Percentiles rank a stretch among this genome's conserved stretches.
phyloP scores from a whole-genome alignment of 2,113 vertebrate genomes.

The rabbit (Oryctolagus cuniculus) region DNA sequence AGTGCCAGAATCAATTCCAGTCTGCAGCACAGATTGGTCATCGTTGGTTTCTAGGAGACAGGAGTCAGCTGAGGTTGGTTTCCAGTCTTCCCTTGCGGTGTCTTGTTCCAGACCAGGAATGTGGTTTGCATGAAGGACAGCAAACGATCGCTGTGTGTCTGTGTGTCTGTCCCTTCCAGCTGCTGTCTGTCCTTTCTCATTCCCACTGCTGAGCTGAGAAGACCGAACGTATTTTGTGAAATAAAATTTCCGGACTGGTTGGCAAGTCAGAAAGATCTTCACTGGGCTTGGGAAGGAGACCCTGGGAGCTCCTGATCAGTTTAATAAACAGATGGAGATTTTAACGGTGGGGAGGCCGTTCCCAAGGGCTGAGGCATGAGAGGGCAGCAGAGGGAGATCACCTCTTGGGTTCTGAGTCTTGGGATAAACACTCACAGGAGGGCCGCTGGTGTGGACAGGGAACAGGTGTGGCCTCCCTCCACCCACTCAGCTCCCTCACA shows the following conservation, averaged over 20 bases:
- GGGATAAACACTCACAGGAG: background rate
- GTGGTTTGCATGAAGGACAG: background rate
- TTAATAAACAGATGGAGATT: background rate
- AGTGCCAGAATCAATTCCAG: background rate
- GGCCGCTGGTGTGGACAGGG: background rate
- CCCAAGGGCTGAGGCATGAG: constrained; percentile 32
- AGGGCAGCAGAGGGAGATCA: background rate
- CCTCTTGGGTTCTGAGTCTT: constrained; percentile 20
- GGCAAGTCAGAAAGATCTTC: background rate
- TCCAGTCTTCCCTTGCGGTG: background rate
- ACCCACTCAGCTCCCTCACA: background rate
- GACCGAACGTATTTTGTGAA: background rate
- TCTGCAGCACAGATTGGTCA: background rate
- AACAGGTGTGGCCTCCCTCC: background rate
- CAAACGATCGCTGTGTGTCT: background rate
- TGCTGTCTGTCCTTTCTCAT: background rate
- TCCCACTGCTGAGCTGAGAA: background rate
- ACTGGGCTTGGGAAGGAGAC: accelerated
- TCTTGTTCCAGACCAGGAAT: background rate
- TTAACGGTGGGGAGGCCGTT: constrained; percentile 1
- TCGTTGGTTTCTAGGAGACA: background rate
- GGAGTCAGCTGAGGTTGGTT: background rate
- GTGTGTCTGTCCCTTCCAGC: background rate
- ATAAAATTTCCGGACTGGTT: background rate
- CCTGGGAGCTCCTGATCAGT: background rate